Percentiles rank a stretch among this genome's conserved stretches.
These are phyloP conservation scores for Sceloporus undulatus DNA, from an alignment of 2,113 vertebrate genomes.

Conservation along the genomic window DNA sequence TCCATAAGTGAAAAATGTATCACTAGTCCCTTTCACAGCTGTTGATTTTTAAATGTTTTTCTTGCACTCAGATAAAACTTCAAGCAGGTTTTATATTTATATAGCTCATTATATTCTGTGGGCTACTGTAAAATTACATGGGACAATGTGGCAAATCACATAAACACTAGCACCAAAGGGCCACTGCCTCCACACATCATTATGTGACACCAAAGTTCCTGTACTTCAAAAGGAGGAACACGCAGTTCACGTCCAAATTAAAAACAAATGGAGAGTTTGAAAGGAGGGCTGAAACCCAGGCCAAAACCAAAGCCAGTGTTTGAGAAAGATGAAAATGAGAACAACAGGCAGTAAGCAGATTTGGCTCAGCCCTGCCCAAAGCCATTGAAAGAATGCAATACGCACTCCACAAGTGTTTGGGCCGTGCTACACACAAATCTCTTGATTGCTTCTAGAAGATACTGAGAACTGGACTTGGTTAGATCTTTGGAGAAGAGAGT, in stretches of 20 bases:
- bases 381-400: background rate
- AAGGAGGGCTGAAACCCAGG: background rate
- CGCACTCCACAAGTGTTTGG: background rate
- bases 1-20: background rate
- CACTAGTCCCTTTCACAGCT: background rate
- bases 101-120: background rate
- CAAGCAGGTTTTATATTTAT: background rate
- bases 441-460: background rate
- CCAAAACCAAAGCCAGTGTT: background rate
- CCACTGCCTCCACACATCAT: background rate
- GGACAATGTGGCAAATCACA: background rate
- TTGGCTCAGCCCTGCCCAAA: background rate
- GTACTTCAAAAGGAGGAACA: background rate
- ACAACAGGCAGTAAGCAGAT: background rate
- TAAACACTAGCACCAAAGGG: background rate
- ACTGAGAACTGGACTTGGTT: background rate
- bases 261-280: background rate
- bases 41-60: background rate
- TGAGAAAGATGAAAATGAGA: constrained; percentile 3
- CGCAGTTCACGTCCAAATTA: background rate
- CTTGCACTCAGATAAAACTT: background rate
- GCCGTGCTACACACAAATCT: background rate
- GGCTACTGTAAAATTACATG: background rate
- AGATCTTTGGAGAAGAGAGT: background rate
- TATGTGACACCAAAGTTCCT: background rate